These are phyloP conservation scores for Protula sp. DNA, from an alignment of 2,888 invertebrate species.

Conservation along the genomic window DNA sequence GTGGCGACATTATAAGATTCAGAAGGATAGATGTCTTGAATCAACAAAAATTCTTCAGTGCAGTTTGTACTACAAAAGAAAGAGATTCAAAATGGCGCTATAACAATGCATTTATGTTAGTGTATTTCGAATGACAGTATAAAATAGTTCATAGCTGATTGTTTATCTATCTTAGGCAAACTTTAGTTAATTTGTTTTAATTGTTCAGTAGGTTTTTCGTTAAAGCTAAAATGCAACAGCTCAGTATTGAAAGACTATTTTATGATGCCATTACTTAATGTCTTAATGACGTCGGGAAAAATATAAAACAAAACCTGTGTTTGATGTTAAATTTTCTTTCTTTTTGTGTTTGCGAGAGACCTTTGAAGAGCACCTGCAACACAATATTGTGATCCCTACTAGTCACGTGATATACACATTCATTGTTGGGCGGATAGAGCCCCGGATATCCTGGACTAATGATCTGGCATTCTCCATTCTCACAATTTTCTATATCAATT, in stretches of 20 bases:
- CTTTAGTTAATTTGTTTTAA: no score
- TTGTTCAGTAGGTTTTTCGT: no score
- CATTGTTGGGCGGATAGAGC: slow-evolving; percentile 20
- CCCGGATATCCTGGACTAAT: slow-evolving; percentile 24
- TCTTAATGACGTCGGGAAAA: no score
- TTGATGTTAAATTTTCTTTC: slow-evolving; percentile 13
- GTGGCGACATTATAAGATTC: slow-evolving; percentile 10
- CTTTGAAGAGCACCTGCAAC: slow-evolving; percentile 10
- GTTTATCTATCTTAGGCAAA: no score
- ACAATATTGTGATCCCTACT: slow-evolving; percentile 5
- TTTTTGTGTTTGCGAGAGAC: background rate
- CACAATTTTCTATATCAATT: slow-evolving; percentile 13
- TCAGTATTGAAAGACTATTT: no score
- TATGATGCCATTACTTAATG: no score
- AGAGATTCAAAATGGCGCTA: background rate
- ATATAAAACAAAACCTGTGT: no score
- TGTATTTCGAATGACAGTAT: no score
- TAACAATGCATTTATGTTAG: no score
- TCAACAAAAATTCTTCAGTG: slow-evolving; percentile 18
- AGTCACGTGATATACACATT: slow-evolving; percentile 18
- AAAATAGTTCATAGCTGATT: no score
- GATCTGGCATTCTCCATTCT: slow-evolving; percentile 12
- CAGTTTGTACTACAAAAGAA: slow-evolving; percentile 6
- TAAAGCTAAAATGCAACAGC: no score
- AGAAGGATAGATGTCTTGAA: slow-evolving; percentile 15